phyloP scores from a whole-genome alignment of 2,113 vertebrate genomes.

The Cichladusa arquata region DNA sequence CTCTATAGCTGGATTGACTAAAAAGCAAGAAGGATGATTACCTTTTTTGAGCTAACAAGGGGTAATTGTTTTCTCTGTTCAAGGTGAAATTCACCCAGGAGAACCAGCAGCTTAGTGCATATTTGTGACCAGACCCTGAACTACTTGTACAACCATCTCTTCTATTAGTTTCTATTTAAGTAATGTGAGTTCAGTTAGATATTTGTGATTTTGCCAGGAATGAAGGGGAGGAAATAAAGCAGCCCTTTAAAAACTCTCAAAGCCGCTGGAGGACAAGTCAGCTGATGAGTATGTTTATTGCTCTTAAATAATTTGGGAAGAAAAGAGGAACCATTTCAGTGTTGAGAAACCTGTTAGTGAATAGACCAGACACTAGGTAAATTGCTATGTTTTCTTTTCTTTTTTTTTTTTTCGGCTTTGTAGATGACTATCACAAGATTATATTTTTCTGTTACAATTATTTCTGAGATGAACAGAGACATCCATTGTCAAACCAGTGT shows the following conservation, averaged over 20 bases:
- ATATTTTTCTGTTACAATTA: background rate
- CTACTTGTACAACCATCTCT: constrained; percentile 11
- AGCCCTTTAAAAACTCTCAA: constrained; percentile 34
- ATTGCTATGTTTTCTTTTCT: background rate
- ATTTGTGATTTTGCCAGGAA: constrained; percentile 35
- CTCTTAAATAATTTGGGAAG: constrained; percentile 44
- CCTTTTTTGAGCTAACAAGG: background rate
- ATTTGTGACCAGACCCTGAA: constrained; percentile 26
- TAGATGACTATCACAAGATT: background rate
- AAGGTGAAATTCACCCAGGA: constrained; percentile 18
- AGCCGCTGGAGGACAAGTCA: background rate
- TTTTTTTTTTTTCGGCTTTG: background rate
- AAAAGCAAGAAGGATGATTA: background rate
- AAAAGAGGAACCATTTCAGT: background rate
- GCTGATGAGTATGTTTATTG: constrained; percentile 42
- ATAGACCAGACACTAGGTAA: constrained; percentile 14
- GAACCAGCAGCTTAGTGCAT: background rate
- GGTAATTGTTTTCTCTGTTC: background rate
- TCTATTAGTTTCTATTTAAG: constrained; percentile 44
- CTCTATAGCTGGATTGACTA: background rate
- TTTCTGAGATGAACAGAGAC: constrained; percentile 47
- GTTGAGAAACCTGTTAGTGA: constrained; percentile 5
- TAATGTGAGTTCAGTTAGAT: constrained; percentile 43
- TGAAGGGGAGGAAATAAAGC: background rate
- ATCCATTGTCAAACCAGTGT: constrained; percentile 5